Conservation (phyloP, 2,888 invertebrate genomes). For the Hyalella azteca region DNA sequence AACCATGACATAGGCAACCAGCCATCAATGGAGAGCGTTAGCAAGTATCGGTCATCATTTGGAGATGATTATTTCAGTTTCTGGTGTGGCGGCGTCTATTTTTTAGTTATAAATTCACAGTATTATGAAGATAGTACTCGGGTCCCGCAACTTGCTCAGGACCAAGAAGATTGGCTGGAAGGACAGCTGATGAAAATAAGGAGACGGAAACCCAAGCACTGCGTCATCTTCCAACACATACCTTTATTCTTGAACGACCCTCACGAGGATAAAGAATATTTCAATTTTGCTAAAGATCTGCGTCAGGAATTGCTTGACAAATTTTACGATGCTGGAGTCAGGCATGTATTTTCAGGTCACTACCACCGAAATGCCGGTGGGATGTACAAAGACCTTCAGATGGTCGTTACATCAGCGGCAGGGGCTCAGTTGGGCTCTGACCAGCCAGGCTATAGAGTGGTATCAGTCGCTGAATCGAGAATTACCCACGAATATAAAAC, state of each 20-base stretch:
- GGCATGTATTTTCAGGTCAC: constrained; percentile 66
- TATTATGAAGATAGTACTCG: constrained; percentile 62
- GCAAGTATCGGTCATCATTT: constrained; percentile 61
- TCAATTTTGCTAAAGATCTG: constrained; percentile 62
- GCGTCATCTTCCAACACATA: constrained; percentile 66
- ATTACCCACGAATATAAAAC: constrained; percentile 63
- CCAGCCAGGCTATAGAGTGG: constrained; percentile 64
- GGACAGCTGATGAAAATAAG: constrained; percentile 61
- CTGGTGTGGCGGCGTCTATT: constrained; percentile 65
- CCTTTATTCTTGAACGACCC: constrained; percentile 64
- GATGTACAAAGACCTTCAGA: constrained; percentile 62
- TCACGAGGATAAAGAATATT: constrained; percentile 63
- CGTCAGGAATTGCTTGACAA: constrained; percentile 63
- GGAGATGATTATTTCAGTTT: constrained; percentile 67
- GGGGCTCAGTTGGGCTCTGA: constrained; percentile 65
- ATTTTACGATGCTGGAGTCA: constrained; percentile 63
- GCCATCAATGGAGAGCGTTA: constrained; percentile 63
- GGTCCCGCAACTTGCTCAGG: constrained; percentile 61
- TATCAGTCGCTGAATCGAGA: constrained; percentile 62
- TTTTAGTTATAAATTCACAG: constrained; percentile 66
- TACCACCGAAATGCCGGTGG: constrained; percentile 66
- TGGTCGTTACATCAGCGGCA: constrained; percentile 66
- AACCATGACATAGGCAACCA: constrained; percentile 67
- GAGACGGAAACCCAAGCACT: constrained; percentile 60
- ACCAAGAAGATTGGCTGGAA: constrained; percentile 65